Evolutionary conservation across 2,888 invertebrate species (phyloP).

Genomic region (Lycaena phlaeas): DNA sequence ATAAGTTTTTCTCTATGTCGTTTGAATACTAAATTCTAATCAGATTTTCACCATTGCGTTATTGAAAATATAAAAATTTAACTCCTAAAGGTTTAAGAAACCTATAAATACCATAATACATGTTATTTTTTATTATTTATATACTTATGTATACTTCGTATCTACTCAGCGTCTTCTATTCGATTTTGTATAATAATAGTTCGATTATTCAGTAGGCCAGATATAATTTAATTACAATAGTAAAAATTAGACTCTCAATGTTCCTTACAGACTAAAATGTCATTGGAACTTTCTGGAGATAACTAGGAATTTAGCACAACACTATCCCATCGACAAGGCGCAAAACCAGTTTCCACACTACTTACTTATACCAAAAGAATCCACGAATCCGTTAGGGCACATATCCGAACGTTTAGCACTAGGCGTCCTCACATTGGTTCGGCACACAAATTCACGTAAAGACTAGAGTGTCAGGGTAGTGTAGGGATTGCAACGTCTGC

Average conservation of each 20-base stretch:
- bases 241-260: constrained; percentile 57
- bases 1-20: constrained; percentile 46
- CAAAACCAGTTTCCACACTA: constrained; percentile 22
- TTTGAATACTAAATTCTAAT: constrained; percentile 51
- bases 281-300: constrained; percentile 35
- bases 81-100: constrained; percentile 67
- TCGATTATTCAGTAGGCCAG: constrained; percentile 63
- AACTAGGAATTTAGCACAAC: constrained; percentile 33
- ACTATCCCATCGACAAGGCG: constrained; percentile 21
- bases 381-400: constrained; percentile 19
- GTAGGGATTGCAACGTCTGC: constrained; percentile 51
- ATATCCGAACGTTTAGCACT: constrained; percentile 16
- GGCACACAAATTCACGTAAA: constrained; percentile 47
- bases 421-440: constrained; percentile 23
- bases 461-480: constrained; percentile 61
- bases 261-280: constrained; percentile 39
- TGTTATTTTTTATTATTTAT: constrained; percentile 59
- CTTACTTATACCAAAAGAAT: constrained; percentile 32
- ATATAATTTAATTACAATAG: constrained; percentile 45
- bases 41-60: constrained; percentile 63
- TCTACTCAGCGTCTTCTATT: constrained; percentile 24
- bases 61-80: constrained; percentile 69
- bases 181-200: constrained; percentile 33
- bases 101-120: constrained; percentile 62
- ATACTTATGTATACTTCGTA: constrained; percentile 41